phyloP scores from a whole-genome alignment of 2,888 invertebrate genomes.

The Hemithea aestivaria region DNA sequence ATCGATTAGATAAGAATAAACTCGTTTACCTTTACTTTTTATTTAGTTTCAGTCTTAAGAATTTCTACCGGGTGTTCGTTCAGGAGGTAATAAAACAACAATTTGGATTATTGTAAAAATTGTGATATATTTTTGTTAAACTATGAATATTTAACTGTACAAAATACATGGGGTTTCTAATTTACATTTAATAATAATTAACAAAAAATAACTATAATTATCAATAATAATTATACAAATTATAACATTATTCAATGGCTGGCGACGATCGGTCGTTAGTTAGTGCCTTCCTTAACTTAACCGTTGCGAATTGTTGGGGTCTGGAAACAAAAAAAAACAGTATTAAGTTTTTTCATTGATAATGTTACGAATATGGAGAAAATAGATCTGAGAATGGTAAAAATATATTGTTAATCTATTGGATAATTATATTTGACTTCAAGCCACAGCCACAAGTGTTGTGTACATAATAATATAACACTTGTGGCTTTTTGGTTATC shows the following conservation, averaged over 20 bases:
- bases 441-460: too few species aligned
- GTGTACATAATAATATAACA: too few species aligned
- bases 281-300: constrained; percentile 92
- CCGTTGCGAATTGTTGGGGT: constrained; percentile 92
- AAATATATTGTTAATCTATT: background rate
- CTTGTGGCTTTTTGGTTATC: too few species aligned
- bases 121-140: constrained; percentile 79
- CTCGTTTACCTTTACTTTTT: too few species aligned
- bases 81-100: constrained; percentile 49
- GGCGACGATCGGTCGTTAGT: constrained; percentile 92
- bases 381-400: background rate
- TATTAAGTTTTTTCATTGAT: background rate
- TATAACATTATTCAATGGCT: constrained; percentile 78
- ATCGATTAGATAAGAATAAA: too few species aligned
- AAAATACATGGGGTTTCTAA: constrained; percentile 76
- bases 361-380: too few species aligned
- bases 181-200: constrained; percentile 74
- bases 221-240: constrained; percentile 43
- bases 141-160: constrained; percentile 79
- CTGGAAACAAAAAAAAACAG: constrained; percentile 71
- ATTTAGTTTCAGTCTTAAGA: too few species aligned
- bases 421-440: too few species aligned
- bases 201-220: constrained; percentile 64
- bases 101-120: constrained; percentile 68
- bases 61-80: too few species aligned